Evolutionary conservation across 2,888 invertebrate species (phyloP), one percentile per base, ranked within the genome.

Genomic region (Microdon myrmicae): DNA sequence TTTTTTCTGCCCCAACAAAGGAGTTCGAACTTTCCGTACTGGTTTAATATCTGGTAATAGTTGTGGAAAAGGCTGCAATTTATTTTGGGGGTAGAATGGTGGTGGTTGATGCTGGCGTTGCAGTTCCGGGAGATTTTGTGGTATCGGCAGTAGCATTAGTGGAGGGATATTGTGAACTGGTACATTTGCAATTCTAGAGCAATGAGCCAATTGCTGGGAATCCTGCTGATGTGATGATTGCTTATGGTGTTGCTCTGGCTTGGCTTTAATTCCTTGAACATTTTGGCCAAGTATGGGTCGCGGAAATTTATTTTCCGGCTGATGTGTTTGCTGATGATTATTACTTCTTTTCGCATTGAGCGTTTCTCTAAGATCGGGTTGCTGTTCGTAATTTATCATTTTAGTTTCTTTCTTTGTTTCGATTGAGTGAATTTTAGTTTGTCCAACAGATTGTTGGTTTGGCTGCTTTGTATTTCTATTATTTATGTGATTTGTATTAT

Each of bases 401-500:
- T 58, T 67, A 55, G 4, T 55, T 26, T 49, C 67, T 31, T 54
- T 67, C 22, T 51, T 55, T 4, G 58, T 19, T 39, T 64, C 1
- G 53, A 26, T 64, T 56, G 23, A n/a, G n/a, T n/a, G n/a, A n/a
- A n/a, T n/a, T n/a, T n/a, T n/a, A n/a, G n/a, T 56, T 16, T 38
- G 41, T 8, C 53, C 54, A 5, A 9, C 39, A 26, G 8, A 10
- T n/a, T 3, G 9, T 34, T 1, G 28, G 10, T 49, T 49, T 4
- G 41, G 35, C 5, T 35, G 49, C 9, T 34, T 34, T 41, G 51
- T 47, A 44, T 55, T 68, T 41, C 58, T 38, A 53, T 69, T 69
- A 31, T 45, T 59, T n/a, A 35, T 41, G 10, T 39, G 53, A 45
- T 29, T 68, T 28, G 10, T 13, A 45, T 69, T 69, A 31, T 69